Conservation (phyloP, 1,140 invertebrate genomes). For the Anoplolepis gracilipes region DNA sequence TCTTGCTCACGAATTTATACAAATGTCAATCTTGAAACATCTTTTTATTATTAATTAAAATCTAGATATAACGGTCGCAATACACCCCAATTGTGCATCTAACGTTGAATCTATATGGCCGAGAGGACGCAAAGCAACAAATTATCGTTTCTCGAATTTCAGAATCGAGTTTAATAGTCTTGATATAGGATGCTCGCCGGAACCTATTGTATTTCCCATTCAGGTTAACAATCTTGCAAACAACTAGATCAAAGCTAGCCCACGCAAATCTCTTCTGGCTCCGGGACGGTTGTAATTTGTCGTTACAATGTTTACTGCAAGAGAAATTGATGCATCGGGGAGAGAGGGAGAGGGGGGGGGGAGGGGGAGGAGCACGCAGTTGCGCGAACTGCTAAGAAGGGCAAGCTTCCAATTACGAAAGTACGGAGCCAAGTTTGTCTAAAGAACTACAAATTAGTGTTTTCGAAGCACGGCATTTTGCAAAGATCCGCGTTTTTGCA, state of each 20-base stretch:
- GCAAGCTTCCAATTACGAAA: conserved; percentile 44
- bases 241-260: conserved; percentile 31
- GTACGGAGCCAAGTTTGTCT: conserved; percentile 40
- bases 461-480: neutral
- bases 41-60: too few species aligned
- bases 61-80: too few species aligned
- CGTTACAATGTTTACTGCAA: conserved; percentile 31
- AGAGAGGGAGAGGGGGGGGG: conserved; percentile 22
- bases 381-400: conserved; percentile 37
- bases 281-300: conserved; percentile 15
- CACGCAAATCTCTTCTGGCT: conserved; percentile 31
- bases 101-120: too few species aligned
- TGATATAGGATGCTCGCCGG: neutral
- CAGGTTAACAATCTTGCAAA: conserved; percentile 32
- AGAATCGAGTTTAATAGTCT: too few species aligned
- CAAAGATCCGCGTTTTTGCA: conserved; percentile 32
- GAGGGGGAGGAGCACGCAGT: conserved; percentile 32
- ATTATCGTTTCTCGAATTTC: neutral
- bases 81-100: too few species aligned
- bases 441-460: conserved; percentile 47
- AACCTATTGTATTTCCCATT: conserved; percentile 9
- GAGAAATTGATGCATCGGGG: conserved; percentile 4
- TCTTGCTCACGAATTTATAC: too few species aligned
- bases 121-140: too few species aligned
- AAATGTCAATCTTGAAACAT: too few species aligned